Evolutionary conservation across 1,140 invertebrate species (phyloP), one percentile per base, ranked within the genome.

Genomic region (Apis dorsata): DNA sequence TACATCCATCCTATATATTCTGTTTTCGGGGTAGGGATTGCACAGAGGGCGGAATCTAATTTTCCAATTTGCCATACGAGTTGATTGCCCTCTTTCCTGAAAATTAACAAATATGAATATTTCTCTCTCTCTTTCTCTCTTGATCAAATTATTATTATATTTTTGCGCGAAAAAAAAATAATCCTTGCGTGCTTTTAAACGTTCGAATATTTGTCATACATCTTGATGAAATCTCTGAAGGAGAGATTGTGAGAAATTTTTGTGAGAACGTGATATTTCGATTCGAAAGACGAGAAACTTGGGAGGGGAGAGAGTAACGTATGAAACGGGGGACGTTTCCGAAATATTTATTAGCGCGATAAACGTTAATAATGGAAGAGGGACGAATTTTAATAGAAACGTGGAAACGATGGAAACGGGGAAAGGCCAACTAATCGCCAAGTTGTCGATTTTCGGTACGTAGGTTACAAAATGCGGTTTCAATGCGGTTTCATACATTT

Each of bases 401-500:
- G 73, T 12, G 12, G 49, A n/a, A 44, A 77, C 19, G 51, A 77
- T 69, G 34, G 34, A 4, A 34, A 34, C 53, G 7, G 51, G 9
- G 8, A 19, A 59, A 57, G 2, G 15, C 8, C 7, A 55, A 44
- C 63, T 77, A 57, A 77, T 28, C 55, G 53, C 19, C 13, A 17
- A 69, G 7, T n/a, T 13, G 53, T 69, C 24, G 53, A 78, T 78
- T 78, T 55, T 53, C 51, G 55, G 72, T 62, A 11, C 3, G 57
- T n/a, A 49, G 34, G 12, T 74, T 60, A 55, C 59, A 3, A 59
- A 12, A 8, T 19, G 24, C 12, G 17, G 44, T n/a, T 74, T 21
- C 49, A 53, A 74, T n/a, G 72, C 24, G 28, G 72, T 74, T 74
- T 24, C 13, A 49, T n/a, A 15, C 21, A 44, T 44, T 78, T 57